Percentiles rank a stretch among this genome's conserved stretches.
Conservation (phyloP, 2,888 invertebrate genomes). For the Exocentrus adspersus region DNA sequence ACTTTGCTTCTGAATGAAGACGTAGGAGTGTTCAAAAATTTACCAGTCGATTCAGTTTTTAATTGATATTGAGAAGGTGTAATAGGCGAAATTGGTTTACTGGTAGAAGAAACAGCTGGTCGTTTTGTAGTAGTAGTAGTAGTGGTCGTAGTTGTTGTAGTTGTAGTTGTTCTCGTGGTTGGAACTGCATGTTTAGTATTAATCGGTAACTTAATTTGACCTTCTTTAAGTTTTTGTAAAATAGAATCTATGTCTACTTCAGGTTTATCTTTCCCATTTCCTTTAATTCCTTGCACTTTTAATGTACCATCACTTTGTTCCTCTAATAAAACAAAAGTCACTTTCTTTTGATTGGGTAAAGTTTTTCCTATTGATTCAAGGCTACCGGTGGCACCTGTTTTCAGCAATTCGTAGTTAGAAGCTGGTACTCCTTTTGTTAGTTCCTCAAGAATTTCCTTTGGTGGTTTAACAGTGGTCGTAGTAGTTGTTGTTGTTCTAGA, state of each 20-base stretch:
- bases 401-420: constrained; percentile 83
- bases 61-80: constrained; percentile 55
- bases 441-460: constrained; percentile 77
- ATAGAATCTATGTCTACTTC: constrained; percentile 83
- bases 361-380: constrained; percentile 75
- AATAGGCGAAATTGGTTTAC: constrained; percentile 40
- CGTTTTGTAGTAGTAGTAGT: constrained; percentile 35
- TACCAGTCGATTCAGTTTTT: constrained; percentile 30
- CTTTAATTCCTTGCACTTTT: constrained; percentile 86
- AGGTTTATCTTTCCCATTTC: constrained; percentile 76
- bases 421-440: constrained; percentile 82
- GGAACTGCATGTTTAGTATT: constrained; percentile 46
- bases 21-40: constrained; percentile 1
- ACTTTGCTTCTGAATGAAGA: constrained; percentile 2
- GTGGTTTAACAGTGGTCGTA: constrained; percentile 70
- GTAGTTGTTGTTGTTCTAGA: constrained; percentile 60
- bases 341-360: constrained; percentile 78
- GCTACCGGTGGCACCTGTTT: constrained; percentile 78
- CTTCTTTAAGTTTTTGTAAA: constrained; percentile 81
- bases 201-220: constrained; percentile 81
- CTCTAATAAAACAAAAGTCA: constrained; percentile 86
- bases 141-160: not conserved
- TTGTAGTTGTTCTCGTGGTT: not conserved
- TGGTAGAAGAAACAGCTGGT: constrained; percentile 34
- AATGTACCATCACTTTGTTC: constrained; percentile 87